Conservation (phyloP, 2,797 vertebrate species). For the Argya squamiceps region DNA sequence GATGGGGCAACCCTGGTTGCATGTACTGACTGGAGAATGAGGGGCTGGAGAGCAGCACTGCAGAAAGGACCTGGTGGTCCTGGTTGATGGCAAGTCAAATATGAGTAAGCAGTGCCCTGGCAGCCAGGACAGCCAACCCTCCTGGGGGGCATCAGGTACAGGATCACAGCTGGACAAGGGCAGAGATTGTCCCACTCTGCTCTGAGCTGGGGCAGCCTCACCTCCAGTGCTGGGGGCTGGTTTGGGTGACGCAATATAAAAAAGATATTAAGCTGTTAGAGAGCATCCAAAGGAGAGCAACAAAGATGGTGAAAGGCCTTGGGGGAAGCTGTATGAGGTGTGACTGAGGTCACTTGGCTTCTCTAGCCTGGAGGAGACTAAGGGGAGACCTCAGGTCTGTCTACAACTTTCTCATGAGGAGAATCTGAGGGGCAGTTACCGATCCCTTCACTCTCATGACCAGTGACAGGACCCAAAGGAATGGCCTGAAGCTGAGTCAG, state of each 20-base stretch:
- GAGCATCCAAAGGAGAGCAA: not conserved
- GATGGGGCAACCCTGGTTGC: rapidly evolving
- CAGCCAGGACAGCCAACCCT: rapidly evolving
- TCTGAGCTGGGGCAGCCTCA: rapidly evolving
- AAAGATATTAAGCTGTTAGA: rapidly evolving
- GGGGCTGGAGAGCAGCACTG: rapidly evolving
- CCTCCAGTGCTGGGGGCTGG: rapidly evolving
- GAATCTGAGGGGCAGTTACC: not conserved
- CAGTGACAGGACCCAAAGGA: not conserved
- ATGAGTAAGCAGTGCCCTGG: rapidly evolving
- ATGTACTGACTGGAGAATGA: rapidly evolving
- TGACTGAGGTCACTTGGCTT: not conserved
- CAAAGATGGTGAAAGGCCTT: too few species aligned
- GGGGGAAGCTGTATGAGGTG: rapidly evolving
- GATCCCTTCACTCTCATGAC: not conserved
- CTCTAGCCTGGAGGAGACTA: not conserved
- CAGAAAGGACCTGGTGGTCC: rapidly evolving
- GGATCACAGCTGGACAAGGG: rapidly evolving
- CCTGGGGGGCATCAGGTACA: not conserved
- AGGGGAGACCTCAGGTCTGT: not conserved
- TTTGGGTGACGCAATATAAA: rapidly evolving
- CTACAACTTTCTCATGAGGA: not conserved
- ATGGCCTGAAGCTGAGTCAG: not conserved
- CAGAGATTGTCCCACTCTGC: not conserved
- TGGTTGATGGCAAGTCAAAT: rapidly evolving